phyloP scores from a whole-genome alignment of 2,888 invertebrate species.

The Tolmerus cingulatus region DNA sequence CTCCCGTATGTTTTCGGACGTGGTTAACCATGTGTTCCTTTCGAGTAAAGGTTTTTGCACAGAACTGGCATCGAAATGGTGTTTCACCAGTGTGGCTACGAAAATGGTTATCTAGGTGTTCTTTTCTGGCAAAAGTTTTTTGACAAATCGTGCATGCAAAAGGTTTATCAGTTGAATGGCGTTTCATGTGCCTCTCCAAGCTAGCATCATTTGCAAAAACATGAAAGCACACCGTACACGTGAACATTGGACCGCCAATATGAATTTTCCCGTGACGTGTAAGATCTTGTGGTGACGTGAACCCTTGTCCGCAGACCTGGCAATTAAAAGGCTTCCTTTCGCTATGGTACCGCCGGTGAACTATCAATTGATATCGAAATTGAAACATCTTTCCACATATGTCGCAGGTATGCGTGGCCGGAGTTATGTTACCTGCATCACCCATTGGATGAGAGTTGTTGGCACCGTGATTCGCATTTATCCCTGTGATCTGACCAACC shows the following conservation, averaged over 20 bases:
- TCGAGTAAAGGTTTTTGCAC: conserved; percentile 84
- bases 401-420: conserved; percentile 74
- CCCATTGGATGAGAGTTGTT: conserved; percentile 66
- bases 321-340: conserved; percentile 85
- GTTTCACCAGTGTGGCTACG: conserved; percentile 83
- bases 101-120: conserved; percentile 87
- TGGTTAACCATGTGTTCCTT: conserved; percentile 88
- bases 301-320: conserved; percentile 84
- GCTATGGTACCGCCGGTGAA: conserved; percentile 85
- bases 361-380: conserved; percentile 86
- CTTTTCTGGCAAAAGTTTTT: conserved; percentile 86
- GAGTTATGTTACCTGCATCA: conserved; percentile 44
- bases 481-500: conserved; percentile 54
- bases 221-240: conserved; percentile 76
- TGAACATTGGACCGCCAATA: conserved; percentile 79
- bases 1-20: conserved; percentile 81
- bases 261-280: conserved; percentile 86
- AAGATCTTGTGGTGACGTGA: conserved; percentile 80
- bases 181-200: conserved; percentile 79
- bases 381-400: conserved; percentile 88
- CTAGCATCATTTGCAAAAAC: conserved; percentile 77
- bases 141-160: conserved; percentile 86
- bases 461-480: conserved; percentile 63
- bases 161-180: conserved; percentile 83
- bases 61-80: conserved; percentile 84